Conservation (phyloP, 1,140 invertebrate species). For the Tenebrio molitor region DNA sequence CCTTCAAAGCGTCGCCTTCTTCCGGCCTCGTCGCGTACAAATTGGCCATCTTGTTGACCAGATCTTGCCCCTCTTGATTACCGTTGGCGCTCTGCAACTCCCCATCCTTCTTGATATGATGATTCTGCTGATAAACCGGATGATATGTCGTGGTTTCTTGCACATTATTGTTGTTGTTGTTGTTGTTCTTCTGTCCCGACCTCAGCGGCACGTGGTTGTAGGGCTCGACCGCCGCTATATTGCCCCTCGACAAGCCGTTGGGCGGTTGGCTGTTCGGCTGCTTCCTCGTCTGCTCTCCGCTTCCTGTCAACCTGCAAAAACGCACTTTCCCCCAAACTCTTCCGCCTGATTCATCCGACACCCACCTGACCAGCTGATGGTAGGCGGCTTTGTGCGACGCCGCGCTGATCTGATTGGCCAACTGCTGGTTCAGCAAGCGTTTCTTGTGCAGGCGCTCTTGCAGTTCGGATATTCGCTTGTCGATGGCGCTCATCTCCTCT, state of each 20-base stretch:
- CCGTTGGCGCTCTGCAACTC: conserved; percentile 54
- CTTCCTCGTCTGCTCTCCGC: conserved; percentile 61
- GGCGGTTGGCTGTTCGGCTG: conserved; percentile 58
- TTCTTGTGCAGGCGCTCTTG: conserved; percentile 92
- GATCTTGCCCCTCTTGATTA: conserved; percentile 54
- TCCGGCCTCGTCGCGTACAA: conserved; percentile 53
- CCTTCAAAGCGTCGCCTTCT: conserved; percentile 62
- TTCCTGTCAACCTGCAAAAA: conserved; percentile 61
- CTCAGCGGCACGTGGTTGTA: conserved; percentile 83
- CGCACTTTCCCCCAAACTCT: background rate
- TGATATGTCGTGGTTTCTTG: conserved; percentile 63
- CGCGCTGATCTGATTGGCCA: conserved; percentile 80
- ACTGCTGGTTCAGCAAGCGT: conserved; percentile 86
- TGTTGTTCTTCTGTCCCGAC: conserved; percentile 42
- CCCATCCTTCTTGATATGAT: conserved; percentile 63
- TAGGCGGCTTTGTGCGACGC: conserved; percentile 65
- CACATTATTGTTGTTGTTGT: no score
- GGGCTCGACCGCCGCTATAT: conserved; percentile 91
- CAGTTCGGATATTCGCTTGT: conserved; percentile 92
- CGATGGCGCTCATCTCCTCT: conserved; percentile 91
- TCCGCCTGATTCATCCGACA: no score
- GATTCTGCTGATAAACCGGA: conserved; percentile 62
- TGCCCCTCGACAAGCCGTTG: conserved; percentile 71
- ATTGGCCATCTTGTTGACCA: conserved; percentile 57
- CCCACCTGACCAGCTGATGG: conserved; percentile 64